Conservation (phyloP, 2,113 vertebrate species). For the Scartelaos histophorus region DNA sequence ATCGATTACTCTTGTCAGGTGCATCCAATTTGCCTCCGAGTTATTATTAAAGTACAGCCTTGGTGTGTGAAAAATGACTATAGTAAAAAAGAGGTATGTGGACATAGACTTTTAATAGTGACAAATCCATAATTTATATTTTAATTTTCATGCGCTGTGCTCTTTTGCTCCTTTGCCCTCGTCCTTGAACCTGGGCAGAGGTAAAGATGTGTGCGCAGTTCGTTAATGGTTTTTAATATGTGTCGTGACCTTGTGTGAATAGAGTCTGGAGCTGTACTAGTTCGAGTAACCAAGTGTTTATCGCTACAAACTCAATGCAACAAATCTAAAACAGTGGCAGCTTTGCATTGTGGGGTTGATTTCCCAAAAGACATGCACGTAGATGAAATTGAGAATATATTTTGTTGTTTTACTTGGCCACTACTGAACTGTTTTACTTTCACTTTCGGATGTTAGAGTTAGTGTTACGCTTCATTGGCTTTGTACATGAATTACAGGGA, state of each 20-base stretch:
- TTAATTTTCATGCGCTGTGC: neutral
- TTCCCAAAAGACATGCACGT: too few relatives aligned
- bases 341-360: too few relatives aligned
- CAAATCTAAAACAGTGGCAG: too few relatives aligned
- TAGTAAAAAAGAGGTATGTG: neutral
- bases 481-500: too few relatives aligned
- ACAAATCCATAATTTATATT: constrained; percentile 2
- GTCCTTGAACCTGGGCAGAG: neutral
- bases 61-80: neutral
- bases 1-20: constrained; percentile 10
- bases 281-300: too few relatives aligned
- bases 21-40: neutral
- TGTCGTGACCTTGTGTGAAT: neutral
- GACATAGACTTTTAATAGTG: constrained; percentile 3
- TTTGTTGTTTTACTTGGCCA: too few relatives aligned
- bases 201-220: neutral
- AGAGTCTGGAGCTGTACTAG: neutral
- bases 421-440: too few relatives aligned
- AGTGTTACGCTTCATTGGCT: too few relatives aligned
- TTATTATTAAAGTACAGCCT: constrained; percentile 15
- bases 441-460: too few relatives aligned
- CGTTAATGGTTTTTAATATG: neutral
- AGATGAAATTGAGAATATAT: too few relatives aligned
- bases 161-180: constrained; percentile 1
- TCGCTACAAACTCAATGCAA: too few relatives aligned